phyloP scores from a whole-genome alignment of 30 jellyfish, hydroid and myxozoan species.

The Aurelia sp. region DNA sequence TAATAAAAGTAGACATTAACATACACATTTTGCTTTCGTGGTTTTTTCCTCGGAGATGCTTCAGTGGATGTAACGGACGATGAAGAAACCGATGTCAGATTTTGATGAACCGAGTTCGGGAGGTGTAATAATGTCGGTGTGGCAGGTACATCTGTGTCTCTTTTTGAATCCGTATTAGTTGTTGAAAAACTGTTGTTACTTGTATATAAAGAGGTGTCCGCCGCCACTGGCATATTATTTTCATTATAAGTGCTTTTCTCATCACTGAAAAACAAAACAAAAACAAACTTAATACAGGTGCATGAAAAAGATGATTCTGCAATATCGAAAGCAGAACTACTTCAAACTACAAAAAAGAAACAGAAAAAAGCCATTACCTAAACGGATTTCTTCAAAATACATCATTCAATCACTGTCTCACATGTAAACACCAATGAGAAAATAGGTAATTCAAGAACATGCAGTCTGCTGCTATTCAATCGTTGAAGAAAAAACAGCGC shows the following conservation, averaged over 20 bases:
- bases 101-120: slow-evolving; percentile 14
- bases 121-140: slow-evolving; percentile 7
- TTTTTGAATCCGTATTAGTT: slow-evolving; percentile 39
- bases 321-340: too few species aligned
- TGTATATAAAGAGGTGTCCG: slow-evolving; percentile 20
- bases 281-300: not conserved
- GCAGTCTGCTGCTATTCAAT: too few species aligned
- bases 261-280: slow-evolving; percentile 32
- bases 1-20: not conserved
- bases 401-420: too few species aligned
- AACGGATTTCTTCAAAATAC: too few species aligned
- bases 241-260: slow-evolving; percentile 56
- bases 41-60: slow-evolving; percentile 98
- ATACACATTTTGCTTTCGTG: slow-evolving; percentile 95
- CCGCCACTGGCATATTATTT: slow-evolving; percentile 16
- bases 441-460: too few species aligned
- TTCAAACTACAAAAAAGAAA: too few species aligned
- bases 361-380: too few species aligned
- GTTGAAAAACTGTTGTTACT: slow-evolving; percentile 22
- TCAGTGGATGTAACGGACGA: slow-evolving; percentile 53
- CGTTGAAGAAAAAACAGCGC: too few species aligned
- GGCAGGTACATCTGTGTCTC: slow-evolving; percentile 40
- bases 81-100: not conserved
- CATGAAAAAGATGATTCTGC: too few species aligned
- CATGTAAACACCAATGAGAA: too few species aligned